phyloP scores from a whole-genome alignment of 1,140 invertebrate genomes.

The Aphis gossypii region DNA sequence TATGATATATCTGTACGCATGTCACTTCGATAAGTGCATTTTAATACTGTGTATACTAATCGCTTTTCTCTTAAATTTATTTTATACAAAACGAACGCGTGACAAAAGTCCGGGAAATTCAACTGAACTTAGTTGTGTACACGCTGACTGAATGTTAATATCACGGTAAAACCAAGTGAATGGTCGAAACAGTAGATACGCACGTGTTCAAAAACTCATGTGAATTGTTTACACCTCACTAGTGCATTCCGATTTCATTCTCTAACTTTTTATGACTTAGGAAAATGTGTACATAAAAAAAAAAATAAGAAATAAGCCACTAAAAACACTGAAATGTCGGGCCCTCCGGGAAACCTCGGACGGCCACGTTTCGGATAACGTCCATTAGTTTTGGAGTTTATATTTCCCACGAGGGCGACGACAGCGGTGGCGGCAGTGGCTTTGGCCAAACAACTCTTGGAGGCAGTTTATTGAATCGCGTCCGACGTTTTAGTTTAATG shows the following conservation, averaged over 20 bases:
- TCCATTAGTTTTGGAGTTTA: slow-evolving; percentile 56
- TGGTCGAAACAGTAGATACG: neutral
- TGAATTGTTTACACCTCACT: slow-evolving; percentile 37
- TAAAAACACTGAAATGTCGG: slow-evolving; percentile 11
- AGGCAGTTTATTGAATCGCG: slow-evolving; percentile 55
- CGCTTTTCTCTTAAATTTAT: neutral
- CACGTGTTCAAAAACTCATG: neutral
- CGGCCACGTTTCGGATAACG: slow-evolving; percentile 28
- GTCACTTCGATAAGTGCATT: neutral
- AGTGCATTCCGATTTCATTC: slow-evolving; percentile 26
- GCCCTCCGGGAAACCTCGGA: slow-evolving; percentile 11
- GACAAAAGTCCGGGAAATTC: neutral
- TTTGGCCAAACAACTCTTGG: slow-evolving; percentile 35
- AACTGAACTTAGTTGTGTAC: neutral
- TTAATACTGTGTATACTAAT: neutral
- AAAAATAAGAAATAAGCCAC: slow-evolving; percentile 35
- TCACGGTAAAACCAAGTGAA: neutral
- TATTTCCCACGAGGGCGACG: slow-evolving; percentile 53
- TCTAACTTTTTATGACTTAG: slow-evolving; percentile 3
- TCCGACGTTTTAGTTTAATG: slow-evolving; percentile 52
- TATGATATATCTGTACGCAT: neutral
- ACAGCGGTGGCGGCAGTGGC: slow-evolving; percentile 9
- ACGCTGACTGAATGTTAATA: neutral
- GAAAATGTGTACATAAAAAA: neutral
- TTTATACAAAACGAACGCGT: neutral